Percentiles rank a stretch among this genome's conserved stretches.
Conservation (phyloP, 2,113 vertebrate genomes). For the Natator depressus region DNA sequence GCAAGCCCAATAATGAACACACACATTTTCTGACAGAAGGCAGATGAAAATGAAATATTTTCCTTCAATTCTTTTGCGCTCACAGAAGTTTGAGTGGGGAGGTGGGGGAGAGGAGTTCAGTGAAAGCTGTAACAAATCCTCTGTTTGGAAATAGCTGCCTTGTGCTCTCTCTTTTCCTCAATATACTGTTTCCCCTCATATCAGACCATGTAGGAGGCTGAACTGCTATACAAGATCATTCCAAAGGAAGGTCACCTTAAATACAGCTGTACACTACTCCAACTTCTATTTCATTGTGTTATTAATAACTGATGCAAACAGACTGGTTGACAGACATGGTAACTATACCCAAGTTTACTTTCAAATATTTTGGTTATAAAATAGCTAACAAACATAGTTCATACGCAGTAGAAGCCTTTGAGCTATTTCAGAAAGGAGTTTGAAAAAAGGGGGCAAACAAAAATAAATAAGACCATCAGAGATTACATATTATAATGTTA, state of each 20-base stretch:
- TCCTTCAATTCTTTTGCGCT: background rate
- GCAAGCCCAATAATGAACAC: background rate
- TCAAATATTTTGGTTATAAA: background rate
- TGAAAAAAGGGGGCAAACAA: background rate
- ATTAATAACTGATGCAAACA: background rate
- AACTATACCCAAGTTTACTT: background rate
- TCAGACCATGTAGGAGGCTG: background rate
- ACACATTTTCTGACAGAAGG: background rate
- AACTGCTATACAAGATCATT: background rate
- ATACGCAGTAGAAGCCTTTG: background rate
- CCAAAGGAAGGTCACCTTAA: background rate
- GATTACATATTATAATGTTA: background rate
- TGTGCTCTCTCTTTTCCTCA: conserved; percentile 1
- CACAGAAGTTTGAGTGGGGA: background rate
- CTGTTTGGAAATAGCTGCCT: conserved; percentile 33
- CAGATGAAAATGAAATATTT: background rate
- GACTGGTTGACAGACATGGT: background rate
- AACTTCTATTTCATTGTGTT: background rate
- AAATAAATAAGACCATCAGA: background rate
- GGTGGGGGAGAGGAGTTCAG: background rate
- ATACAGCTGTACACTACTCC: background rate
- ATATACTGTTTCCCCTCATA: background rate
- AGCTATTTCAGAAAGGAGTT: background rate
- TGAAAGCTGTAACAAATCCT: background rate
- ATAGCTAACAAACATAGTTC: background rate